Percentiles rank a stretch among this genome's conserved stretches.
Conservation (phyloP, 1,140 invertebrate genomes). For the Pseudobourletiella spinata region DNA sequence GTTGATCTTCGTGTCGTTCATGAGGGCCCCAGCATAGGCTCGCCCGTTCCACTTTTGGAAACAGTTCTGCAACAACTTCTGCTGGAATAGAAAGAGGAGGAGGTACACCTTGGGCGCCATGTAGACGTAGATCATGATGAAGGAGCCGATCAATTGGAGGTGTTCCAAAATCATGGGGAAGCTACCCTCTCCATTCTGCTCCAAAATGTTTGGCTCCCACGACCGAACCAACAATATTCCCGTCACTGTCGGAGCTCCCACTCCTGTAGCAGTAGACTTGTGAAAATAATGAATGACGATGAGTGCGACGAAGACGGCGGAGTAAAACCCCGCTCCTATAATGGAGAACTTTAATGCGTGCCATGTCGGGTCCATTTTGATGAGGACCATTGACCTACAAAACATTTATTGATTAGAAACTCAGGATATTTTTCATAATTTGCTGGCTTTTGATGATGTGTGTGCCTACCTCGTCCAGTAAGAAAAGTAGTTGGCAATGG, state of each 20-base stretch:
- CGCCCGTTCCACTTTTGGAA: constrained; percentile 22
- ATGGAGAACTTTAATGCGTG: too few species aligned
- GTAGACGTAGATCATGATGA: neutral
- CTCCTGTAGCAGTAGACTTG: neutral
- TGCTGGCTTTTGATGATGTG: too few species aligned
- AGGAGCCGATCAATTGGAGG: neutral
- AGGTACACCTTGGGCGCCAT: constrained; percentile 13
- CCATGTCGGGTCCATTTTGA: too few species aligned
- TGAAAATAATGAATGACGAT: neutral
- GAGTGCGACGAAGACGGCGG: too few species aligned
- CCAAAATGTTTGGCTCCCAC: neutral
- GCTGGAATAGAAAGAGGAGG: constrained; percentile 16
- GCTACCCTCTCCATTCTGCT: neutral
- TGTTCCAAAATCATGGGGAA: neutral
- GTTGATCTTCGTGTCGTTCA: neutral
- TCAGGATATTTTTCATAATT: too few species aligned
- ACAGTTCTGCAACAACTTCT: constrained; percentile 17
- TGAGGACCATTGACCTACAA: too few species aligned
- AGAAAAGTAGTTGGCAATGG: too few species aligned
- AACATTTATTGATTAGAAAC: too few species aligned
- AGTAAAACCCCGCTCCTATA: too few species aligned
- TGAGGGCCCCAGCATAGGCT: constrained; percentile 12
- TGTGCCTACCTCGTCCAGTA: too few species aligned
- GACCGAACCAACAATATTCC: neutral
- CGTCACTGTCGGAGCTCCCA: neutral